These are phyloP conservation scores for Thaumetopoea pityocampa DNA, from an alignment of 1,140 invertebrate species.

Conservation along the genomic window DNA sequence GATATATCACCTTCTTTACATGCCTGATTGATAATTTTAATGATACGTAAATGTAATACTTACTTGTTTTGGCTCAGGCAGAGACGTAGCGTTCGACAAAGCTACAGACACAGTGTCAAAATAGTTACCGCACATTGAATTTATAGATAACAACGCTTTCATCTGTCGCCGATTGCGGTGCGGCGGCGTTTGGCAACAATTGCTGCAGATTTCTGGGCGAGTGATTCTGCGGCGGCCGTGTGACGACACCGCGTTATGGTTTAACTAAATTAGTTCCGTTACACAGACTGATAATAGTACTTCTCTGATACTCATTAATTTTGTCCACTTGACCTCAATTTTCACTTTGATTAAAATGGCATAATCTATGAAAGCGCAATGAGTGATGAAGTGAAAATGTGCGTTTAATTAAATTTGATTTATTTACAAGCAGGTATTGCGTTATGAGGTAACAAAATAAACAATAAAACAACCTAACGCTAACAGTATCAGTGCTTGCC, in stretches of 20 bases:
- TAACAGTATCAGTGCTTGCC: constrained; percentile 61
- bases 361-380: too few species aligned
- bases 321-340: constrained; percentile 11
- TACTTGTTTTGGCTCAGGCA: constrained; percentile 30
- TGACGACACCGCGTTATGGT: constrained; percentile 59
- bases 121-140: constrained; percentile 51
- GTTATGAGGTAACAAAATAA: constrained; percentile 40
- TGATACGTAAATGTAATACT: constrained; percentile 7
- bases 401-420: constrained; percentile 26
- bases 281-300: constrained; percentile 17
- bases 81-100: constrained; percentile 33
- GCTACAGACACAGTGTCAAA: constrained; percentile 47
- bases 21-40: too few species aligned
- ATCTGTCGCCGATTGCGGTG: constrained; percentile 56
- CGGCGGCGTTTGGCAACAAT: constrained; percentile 66
- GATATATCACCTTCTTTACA: too few species aligned
- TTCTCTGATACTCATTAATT: constrained; percentile 29
- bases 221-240: constrained; percentile 40
- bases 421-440: constrained; percentile 53
- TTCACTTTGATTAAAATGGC: neutral
- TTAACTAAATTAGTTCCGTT: constrained; percentile 58
- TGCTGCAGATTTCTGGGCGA: constrained; percentile 67
- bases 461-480: constrained; percentile 36
- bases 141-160: constrained; percentile 70
- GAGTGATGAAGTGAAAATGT: constrained; percentile 1